Evolutionary conservation across 1,140 invertebrate species (phyloP).

Genomic region (Philopotamus ludificatus): DNA sequence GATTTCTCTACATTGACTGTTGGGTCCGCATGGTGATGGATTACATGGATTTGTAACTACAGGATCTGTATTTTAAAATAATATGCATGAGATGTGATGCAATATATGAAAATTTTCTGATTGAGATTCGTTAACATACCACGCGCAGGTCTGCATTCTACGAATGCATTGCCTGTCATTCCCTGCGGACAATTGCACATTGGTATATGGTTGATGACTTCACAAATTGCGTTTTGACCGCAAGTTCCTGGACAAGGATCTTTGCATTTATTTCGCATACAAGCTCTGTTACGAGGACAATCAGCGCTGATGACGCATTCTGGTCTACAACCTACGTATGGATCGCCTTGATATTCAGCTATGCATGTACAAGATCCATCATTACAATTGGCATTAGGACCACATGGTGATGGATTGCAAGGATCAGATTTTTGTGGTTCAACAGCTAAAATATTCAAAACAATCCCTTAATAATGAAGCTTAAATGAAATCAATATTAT

Average conservation of each 20-base stretch:
- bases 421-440: constrained; percentile 51
- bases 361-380: constrained; percentile 65
- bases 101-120: background rate
- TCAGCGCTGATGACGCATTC: constrained; percentile 70
- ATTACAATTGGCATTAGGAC: constrained; percentile 61
- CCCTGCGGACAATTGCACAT: constrained; percentile 68
- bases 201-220: constrained; percentile 68
- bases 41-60: constrained; percentile 55
- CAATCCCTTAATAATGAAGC: background rate
- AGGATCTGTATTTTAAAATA: constrained; percentile 46
- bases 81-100: no score
- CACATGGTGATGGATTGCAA: constrained; percentile 69
- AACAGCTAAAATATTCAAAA: constrained; percentile 52
- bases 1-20: constrained; percentile 61
- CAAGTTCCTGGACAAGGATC: constrained; percentile 71
- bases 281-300: constrained; percentile 67
- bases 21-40: constrained; percentile 63
- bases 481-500: background rate
- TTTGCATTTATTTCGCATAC: constrained; percentile 66
- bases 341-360: constrained; percentile 68
- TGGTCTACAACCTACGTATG: constrained; percentile 65
- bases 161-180: constrained; percentile 64
- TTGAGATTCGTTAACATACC: constrained; percentile 50
- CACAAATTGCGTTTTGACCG: constrained; percentile 65
- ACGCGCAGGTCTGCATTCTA: constrained; percentile 56